Percentiles rank a stretch among this genome's conserved stretches.
Evolutionary conservation across 2,797 vertebrate genomes (phyloP).

Genomic region (Pseudochirops cupreus): DNA sequence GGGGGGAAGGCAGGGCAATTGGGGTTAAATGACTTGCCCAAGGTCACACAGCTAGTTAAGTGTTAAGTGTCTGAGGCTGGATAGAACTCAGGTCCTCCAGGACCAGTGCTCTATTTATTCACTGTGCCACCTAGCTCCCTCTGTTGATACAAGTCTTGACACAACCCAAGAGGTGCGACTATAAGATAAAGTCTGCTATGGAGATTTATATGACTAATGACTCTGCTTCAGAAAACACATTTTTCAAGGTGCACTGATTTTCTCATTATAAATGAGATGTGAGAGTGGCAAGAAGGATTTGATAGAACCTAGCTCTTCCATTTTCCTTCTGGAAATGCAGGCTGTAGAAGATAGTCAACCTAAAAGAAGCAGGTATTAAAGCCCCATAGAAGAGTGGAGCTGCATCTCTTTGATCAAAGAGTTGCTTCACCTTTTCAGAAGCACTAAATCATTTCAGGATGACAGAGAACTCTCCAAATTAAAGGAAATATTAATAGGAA

Average conservation of each 20-base stretch:
- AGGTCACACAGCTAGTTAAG: no score
- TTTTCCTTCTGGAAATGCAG: background rate
- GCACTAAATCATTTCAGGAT: background rate
- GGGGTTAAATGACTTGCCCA: no score
- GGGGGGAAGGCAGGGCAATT: no score
- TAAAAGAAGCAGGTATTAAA: background rate
- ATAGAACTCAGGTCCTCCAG: no score
- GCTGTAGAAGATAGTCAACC: background rate
- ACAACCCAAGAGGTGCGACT: background rate
- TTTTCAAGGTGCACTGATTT: background rate
- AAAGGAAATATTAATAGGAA: background rate
- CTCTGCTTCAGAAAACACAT: background rate
- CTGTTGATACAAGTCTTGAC: background rate
- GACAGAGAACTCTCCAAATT: background rate
- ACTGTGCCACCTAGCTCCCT: no score
- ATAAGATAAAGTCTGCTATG: background rate
- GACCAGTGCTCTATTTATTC: no score
- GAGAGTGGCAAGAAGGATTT: background rate
- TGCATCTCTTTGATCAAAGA: background rate
- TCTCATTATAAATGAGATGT: background rate
- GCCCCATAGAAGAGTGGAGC: background rate
- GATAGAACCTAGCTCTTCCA: background rate
- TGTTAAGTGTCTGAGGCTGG: no score
- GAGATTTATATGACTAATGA: background rate
- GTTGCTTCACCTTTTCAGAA: background rate